Conservation (phyloP, 2,888 invertebrate genomes). For the Dryobota labecula region DNA sequence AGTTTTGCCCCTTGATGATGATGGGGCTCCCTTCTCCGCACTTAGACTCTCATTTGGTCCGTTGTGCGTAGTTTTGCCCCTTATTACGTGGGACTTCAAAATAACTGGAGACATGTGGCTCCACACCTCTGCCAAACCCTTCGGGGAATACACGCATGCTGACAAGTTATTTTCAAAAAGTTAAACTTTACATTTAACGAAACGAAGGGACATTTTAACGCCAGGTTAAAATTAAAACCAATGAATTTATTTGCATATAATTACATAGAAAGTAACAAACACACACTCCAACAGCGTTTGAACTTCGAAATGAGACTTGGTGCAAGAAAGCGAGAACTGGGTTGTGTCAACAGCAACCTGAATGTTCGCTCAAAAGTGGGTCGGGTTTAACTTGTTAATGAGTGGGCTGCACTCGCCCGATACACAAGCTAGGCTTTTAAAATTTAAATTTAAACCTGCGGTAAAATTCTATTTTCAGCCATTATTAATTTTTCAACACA, state of each 20-base stretch:
- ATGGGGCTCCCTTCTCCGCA: too few species aligned
- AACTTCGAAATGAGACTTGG: conserved; percentile 58
- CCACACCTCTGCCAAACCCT: neutral
- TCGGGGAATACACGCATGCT: neutral
- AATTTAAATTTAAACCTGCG: conserved; percentile 35
- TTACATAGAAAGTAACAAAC: conserved; percentile 12
- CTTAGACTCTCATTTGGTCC: too few species aligned
- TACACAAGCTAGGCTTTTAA: conserved; percentile 46
- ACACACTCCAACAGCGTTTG: conserved; percentile 48
- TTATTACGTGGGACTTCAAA: neutral
- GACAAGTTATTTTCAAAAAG: neutral
- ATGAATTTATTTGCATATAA: conserved; percentile 19
- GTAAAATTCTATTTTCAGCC: conserved; percentile 38
- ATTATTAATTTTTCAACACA: conserved; percentile 22
- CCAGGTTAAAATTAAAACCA: neutral
- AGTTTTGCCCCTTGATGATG: neutral
- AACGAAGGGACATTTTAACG: neutral
- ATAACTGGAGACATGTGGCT: neutral
- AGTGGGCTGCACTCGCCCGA: conserved; percentile 44
- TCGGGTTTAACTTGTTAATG: conserved; percentile 69
- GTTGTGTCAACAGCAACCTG: conserved; percentile 75
- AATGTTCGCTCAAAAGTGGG: conserved; percentile 70
- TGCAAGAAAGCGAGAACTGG: conserved; percentile 67
- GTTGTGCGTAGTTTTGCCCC: neutral
- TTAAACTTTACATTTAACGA: too few species aligned